Evolutionary conservation across 2,797 vertebrate genomes (phyloP), one percentile per base, ranked within the genome.

Genomic region (Borostomias antarcticus): DNA sequence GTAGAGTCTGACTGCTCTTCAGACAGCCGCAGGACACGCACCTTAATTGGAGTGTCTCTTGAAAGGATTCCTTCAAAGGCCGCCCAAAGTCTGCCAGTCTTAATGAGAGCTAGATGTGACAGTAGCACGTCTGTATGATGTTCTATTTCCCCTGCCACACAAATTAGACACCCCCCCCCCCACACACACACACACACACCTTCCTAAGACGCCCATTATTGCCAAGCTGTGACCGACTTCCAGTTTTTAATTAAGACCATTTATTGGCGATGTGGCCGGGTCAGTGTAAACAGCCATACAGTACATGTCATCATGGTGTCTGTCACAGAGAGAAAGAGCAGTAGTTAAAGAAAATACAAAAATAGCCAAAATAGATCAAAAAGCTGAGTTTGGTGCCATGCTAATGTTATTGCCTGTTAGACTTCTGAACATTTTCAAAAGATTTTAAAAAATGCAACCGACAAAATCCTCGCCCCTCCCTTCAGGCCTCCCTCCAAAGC

Each of bases 1-100:
- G 19, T 26, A 21, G 30, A 33, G 30, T 40, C 30, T 10, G 52
- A 30, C 37, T 29, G 15, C 32, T 77, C 81, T 79, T 77, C 72
- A 83, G 82, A 87, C 70, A 69, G 85, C 87, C 82, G 83, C 86
- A 89, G 88, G 89, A 89, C 88, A 85, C 70, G 33, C 76, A 87
- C 84, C 88, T 89, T 91, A 90, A 91, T 91, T 91, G 89, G 89
- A 85, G 85, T 71, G 79, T 86, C 84, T 88, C 86, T 88, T 86
- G 79, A 88, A 90, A 86, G 79, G 80, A 87, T 88, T 81, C 84
- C 83, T 91, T 90, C 87, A 88, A 87, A 89, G 88, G 83, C 80
- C 73, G 85, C 82, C 76, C 76, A 32, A 72, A 78, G 29, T 79
- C 84, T 79, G 73, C 70, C 58, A 35, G 82, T 80, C 80, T 89